Percentiles rank a stretch among this genome's conserved stretches.
phyloP scores from a whole-genome alignment of 2,797 vertebrate genomes.

The Tarsius wallacei region DNA sequence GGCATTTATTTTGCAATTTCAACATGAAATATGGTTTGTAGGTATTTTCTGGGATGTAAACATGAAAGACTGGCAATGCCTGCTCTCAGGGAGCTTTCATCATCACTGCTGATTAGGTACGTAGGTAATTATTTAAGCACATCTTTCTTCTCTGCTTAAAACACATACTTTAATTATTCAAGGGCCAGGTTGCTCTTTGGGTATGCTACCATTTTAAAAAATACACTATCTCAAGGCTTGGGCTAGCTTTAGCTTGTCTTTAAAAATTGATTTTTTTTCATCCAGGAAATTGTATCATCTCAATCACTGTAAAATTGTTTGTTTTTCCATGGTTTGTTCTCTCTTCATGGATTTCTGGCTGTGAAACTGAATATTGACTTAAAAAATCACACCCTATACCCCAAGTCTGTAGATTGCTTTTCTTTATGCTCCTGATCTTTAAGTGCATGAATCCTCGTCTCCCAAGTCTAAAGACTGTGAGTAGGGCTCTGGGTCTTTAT shows the following conservation, averaged over 20 bases:
- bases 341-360: slow-evolving; percentile 36
- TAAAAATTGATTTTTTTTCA: slow-evolving; percentile 25
- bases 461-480: neutral
- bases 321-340: slow-evolving; percentile 51
- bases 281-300: slow-evolving; percentile 8
- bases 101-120: neutral
- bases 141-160: neutral
- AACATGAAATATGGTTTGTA: neutral
- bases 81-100: neutral
- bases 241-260: neutral
- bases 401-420: slow-evolving; percentile 12
- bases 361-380: slow-evolving; percentile 71
- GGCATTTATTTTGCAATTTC: neutral
- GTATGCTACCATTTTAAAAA: neutral
- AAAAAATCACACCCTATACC: neutral
- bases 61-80: neutral
- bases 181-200: neutral
- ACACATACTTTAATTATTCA: neutral
- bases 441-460: neutral
- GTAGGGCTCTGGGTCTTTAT: neutral
- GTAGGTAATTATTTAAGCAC: neutral
- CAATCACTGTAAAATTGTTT: slow-evolving; percentile 65
- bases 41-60: neutral
- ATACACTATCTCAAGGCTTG: neutral
- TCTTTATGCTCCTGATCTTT: neutral